A percentile compares a stretch with the other conserved stretches of the same genome.
These are phyloP conservation scores for Sesamia nonagrioides DNA, from an alignment of 1,140 invertebrate species.

Conservation along the genomic window DNA sequence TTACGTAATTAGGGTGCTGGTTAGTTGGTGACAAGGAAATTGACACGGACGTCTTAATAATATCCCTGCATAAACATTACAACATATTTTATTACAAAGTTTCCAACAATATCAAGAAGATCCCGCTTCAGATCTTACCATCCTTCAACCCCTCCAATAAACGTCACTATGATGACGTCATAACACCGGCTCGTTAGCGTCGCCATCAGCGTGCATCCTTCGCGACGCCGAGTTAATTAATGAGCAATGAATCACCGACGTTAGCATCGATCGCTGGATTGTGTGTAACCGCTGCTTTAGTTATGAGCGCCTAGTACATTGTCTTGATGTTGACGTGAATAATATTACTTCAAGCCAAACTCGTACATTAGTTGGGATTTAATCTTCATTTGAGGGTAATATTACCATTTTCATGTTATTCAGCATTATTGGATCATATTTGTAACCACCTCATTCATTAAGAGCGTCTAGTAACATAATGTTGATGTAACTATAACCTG, in stretches of 20 bases:
- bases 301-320: constrained; percentile 18
- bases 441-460: not conserved
- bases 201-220: constrained; percentile 21
- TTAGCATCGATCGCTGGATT: constrained; percentile 14
- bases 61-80: too few species aligned
- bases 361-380: too few species aligned
- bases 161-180: constrained; percentile 18
- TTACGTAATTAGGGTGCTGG: too few species aligned
- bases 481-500: too few species aligned
- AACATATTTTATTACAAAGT: not conserved
- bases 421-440: not conserved
- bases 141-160: constrained; percentile 24
- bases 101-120: not conserved
- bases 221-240: constrained; percentile 18
- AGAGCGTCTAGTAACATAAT: not conserved
- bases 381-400: too few species aligned
- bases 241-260: constrained; percentile 23
- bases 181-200: constrained; percentile 14
- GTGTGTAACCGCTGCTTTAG: constrained; percentile 5
- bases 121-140: constrained; percentile 1
- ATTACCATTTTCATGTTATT: too few species aligned
- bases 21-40: too few species aligned
- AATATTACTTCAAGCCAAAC: too few species aligned
- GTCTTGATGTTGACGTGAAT: not conserved
- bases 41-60: too few species aligned